A percentile compares a stretch with the other conserved stretches of the same genome.
Evolutionary conservation across 2,797 vertebrate genomes (phyloP).

Genomic region (Mastacembelus armatus): DNA sequence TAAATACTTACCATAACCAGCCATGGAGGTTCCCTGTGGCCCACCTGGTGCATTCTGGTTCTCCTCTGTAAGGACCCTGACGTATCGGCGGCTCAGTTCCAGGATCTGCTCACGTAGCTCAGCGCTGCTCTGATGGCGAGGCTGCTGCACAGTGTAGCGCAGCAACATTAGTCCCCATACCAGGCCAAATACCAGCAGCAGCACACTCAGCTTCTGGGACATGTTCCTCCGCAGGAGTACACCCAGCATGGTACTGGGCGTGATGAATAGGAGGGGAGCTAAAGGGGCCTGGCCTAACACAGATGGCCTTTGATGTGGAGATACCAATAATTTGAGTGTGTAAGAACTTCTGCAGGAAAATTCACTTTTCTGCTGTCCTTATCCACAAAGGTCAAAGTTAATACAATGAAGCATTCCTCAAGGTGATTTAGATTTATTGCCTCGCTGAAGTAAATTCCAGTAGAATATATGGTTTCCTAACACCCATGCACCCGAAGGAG

Average conservation of each 20-base stretch:
- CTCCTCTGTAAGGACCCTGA: constrained; percentile 95
- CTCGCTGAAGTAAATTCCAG: constrained; percentile 5
- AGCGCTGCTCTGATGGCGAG: constrained; percentile 92
- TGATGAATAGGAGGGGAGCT: constrained; percentile 16
- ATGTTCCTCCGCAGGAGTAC: constrained; percentile 92
- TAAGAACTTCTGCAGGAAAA: constrained; percentile 4
- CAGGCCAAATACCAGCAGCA: constrained; percentile 94
- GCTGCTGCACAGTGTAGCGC: constrained; percentile 94
- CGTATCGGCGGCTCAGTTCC: constrained; percentile 95
- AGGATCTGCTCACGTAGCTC: constrained; percentile 95
- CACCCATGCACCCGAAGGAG: background rate
- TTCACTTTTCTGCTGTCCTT: constrained; percentile 1
- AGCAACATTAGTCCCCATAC: constrained; percentile 96
- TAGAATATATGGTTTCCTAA: background rate
- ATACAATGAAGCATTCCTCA: constrained; percentile 14
- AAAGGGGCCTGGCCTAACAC: constrained; percentile 2
- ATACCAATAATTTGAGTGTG: background rate
- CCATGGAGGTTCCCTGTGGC: constrained; percentile 90
- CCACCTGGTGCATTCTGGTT: constrained; percentile 89
- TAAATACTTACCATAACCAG: constrained; percentile 91
- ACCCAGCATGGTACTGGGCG: constrained; percentile 88
- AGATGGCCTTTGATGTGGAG: background rate
- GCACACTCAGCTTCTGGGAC: constrained; percentile 95
- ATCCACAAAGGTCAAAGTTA: constrained; percentile 28
- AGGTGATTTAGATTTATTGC: background rate